Percentiles rank a stretch among this genome's conserved stretches.
These are phyloP conservation scores for Labrus mixtus DNA, from an alignment of 2,113 vertebrate genomes.

Conservation along the genomic window DNA sequence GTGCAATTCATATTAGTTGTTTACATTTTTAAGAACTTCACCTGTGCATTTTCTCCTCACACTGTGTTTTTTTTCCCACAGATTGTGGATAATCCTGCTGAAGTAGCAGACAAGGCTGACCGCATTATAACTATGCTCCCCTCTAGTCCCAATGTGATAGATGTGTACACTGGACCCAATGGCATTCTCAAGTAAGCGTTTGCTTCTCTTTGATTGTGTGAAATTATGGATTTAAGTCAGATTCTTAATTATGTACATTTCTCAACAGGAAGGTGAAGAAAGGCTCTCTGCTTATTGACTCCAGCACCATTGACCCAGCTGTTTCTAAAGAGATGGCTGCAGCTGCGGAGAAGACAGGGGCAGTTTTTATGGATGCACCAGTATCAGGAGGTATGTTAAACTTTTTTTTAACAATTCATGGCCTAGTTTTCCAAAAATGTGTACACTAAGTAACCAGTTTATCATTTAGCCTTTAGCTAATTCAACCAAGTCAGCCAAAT, in stretches of 20 bases:
- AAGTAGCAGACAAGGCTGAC: conserved; percentile 96
- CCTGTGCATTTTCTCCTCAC: not conserved
- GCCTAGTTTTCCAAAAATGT: too few species aligned
- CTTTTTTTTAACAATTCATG: not conserved
- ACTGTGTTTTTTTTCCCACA: conserved; percentile 60
- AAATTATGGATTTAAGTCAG: not conserved
- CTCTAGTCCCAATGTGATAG: conserved; percentile 92
- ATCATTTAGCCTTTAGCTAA: too few species aligned
- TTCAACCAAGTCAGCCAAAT: too few species aligned
- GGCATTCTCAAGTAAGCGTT: conserved; percentile 94
- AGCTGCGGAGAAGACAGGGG: conserved; percentile 95
- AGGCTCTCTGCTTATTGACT: conserved; percentile 96
- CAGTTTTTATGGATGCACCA: conserved; percentile 98
- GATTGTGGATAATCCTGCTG: conserved; percentile 94
- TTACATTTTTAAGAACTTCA: not conserved
- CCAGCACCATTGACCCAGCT: conserved; percentile 96
- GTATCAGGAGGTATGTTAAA: conserved; percentile 92
- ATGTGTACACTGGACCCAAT: conserved; percentile 93
- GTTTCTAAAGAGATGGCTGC: conserved; percentile 95
- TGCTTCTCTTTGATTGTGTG: conserved; percentile 1
- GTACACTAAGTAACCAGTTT: too few species aligned
- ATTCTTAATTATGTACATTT: not conserved
- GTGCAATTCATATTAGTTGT: not conserved
- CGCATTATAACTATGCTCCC: conserved; percentile 99
- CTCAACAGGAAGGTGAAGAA: conserved; percentile 95